Conservation (phyloP, 2,797 vertebrate species). For the Pipistrellus kuhlii region DNA sequence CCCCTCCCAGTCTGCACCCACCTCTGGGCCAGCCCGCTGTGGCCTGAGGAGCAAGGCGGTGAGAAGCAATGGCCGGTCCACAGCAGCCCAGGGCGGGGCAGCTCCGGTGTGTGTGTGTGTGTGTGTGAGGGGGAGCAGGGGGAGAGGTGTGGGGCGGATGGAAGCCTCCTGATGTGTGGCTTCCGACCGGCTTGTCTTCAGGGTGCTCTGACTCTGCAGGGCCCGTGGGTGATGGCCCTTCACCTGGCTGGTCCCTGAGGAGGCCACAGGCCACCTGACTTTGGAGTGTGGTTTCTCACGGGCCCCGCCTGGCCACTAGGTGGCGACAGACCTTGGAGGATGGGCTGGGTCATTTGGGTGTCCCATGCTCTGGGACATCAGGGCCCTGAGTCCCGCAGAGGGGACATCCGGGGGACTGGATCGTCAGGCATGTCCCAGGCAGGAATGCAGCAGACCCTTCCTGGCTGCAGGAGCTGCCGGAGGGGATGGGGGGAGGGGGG, state of each 20-base stretch:
- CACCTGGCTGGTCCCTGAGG: neutral
- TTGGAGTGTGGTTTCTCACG: neutral
- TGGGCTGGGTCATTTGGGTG: neutral
- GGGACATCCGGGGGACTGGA: neutral
- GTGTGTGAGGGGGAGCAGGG: no score
- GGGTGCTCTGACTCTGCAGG: no score
- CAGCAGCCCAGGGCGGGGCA: fast-evolving
- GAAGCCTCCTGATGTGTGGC: neutral
- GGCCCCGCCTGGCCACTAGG: neutral
- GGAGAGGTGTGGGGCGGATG: neutral
- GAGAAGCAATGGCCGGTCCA: neutral
- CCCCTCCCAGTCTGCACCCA: neutral
- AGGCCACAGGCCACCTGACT: no score
- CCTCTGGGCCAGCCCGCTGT: neutral
- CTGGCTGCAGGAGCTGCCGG: fast-evolving
- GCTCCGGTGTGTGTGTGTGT: no score
- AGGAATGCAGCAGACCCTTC: neutral
- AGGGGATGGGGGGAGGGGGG: no score
- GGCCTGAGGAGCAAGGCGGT: neutral
- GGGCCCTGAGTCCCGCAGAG: no score
- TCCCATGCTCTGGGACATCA: no score
- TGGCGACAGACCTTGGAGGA: neutral
- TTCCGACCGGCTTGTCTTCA: no score
- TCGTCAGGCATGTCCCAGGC: no score
- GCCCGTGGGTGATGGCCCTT: neutral